Base-by-base conservation (phyloP, 2,888 invertebrate genomes). In the Cantharis rustica region DNA sequence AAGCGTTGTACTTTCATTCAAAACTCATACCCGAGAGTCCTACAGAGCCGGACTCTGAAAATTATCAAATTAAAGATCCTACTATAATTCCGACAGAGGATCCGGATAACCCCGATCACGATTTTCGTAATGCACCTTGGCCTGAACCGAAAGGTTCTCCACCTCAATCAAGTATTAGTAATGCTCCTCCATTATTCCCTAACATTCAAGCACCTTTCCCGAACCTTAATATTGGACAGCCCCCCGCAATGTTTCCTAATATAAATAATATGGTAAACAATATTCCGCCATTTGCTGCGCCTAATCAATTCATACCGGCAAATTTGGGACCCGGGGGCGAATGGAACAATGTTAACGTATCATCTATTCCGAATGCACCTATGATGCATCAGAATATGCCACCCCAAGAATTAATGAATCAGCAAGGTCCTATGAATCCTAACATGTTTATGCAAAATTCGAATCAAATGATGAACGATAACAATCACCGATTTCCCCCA, bases 41-140 rank as follows among this genome's bases (percentile, higher is more conserved):
- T 0, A 90, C 93, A 17, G 98, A 98, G 89, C 96, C 98, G 1
- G 97, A 98, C 82, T 90, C 93, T 73, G 96, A 97, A 88, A 93
- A 93, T 16, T 94, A 95, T 83, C 90, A 91, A 61, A 92, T 93
- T 80, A 90, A 92, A 3, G 97, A 97, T 85, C 95, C 96, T 0
- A 93, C 93, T 78, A 90, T 91, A 16, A 97, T 98, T 88, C 98
- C 98, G 0, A 88, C 97, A 73, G 97, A 97, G 80, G 98, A 98
- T 89, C 93, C 95, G 0, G 96, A 95, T 9, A 94, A 94, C 86
- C 94, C 94, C 78, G 95, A 95, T 83, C 94, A 94, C 84, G 95
- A 96, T 86, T 94, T 94, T 84, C 92, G 94, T 75, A 91, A 90
- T 73, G 92, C 93, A 86, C 92, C 94, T 0, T 96, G 96, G 96